phyloP scores from a whole-genome alignment of 2,888 invertebrate genomes.

The Polymixis flavicincta region DNA sequence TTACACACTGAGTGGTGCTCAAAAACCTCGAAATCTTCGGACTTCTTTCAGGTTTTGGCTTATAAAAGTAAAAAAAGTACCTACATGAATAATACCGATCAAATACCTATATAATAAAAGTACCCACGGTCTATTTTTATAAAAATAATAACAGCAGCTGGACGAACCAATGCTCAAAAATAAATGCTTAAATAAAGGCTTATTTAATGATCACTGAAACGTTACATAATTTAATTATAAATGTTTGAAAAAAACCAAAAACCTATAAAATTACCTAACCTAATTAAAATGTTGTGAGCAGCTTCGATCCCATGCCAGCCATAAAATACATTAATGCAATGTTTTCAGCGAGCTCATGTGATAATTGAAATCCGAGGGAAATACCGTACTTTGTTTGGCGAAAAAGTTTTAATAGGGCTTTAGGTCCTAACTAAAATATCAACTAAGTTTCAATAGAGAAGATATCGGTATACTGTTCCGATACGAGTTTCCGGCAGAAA shows the following conservation, averaged over 20 bases:
- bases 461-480: background rate
- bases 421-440: no score
- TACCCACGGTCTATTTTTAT: background rate
- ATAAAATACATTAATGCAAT: conserved; percentile 34
- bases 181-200: background rate
- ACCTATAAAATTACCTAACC: conserved; percentile 23
- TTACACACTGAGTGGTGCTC: background rate
- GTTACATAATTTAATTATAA: conserved; percentile 3
- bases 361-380: conserved; percentile 45
- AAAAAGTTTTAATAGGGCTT: no score
- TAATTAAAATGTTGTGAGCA: conserved; percentile 49
- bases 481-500: conserved; percentile 1
- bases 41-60: background rate
- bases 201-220: conserved; percentile 3
- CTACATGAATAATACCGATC: background rate
- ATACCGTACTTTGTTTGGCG: conserved; percentile 8
- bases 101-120: no score
- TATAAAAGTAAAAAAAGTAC: background rate
- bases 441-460: background rate
- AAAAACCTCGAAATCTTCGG: background rate
- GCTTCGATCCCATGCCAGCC: conserved; percentile 19
- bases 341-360: conserved; percentile 38
- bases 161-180: background rate
- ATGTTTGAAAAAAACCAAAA: conserved; percentile 6
- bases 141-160: background rate